Evolutionary conservation across 1,140 invertebrate genomes (phyloP).

Genomic region (Pachyrhynchus sulphureomaculatus): DNA sequence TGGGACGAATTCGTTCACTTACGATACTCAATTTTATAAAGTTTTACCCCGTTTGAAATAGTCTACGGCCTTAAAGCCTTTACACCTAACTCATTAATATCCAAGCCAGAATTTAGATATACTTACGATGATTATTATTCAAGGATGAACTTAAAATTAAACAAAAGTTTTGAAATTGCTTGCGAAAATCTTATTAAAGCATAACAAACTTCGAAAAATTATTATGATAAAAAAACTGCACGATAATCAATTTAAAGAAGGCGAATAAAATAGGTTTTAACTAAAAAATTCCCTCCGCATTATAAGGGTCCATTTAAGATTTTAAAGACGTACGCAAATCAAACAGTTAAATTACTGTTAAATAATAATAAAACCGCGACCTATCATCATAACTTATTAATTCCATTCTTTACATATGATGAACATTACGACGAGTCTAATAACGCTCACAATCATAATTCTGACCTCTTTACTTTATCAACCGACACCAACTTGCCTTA

Average conservation of each 20-base stretch:
- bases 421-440: too few relatives aligned
- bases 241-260: constrained; percentile 28
- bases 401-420: constrained; percentile 32
- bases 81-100: constrained; percentile 35
- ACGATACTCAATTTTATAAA: constrained; percentile 48
- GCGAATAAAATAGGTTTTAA: constrained; percentile 21
- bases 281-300: constrained; percentile 19
- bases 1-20: constrained; percentile 47
- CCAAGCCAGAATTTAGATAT: constrained; percentile 34
- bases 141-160: constrained; percentile 44
- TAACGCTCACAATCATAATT: too few relatives aligned
- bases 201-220: constrained; percentile 41
- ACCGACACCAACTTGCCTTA: too few relatives aligned
- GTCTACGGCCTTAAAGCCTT: constrained; percentile 48
- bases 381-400: constrained; percentile 35
- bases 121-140: constrained; percentile 44
- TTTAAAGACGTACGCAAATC: constrained; percentile 20
- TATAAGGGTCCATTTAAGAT: constrained; percentile 34
- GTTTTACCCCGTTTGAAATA: constrained; percentile 50
- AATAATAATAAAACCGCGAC: constrained; percentile 19
- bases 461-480: too few relatives aligned
- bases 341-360: constrained; percentile 22
- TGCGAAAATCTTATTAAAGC: constrained; percentile 35
- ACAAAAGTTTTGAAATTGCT: constrained; percentile 42
- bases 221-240: constrained; percentile 42